These are phyloP conservation scores for Greenwoodochromis staneri DNA, from an alignment of 2,113 vertebrate genomes.

Conservation along the genomic window DNA sequence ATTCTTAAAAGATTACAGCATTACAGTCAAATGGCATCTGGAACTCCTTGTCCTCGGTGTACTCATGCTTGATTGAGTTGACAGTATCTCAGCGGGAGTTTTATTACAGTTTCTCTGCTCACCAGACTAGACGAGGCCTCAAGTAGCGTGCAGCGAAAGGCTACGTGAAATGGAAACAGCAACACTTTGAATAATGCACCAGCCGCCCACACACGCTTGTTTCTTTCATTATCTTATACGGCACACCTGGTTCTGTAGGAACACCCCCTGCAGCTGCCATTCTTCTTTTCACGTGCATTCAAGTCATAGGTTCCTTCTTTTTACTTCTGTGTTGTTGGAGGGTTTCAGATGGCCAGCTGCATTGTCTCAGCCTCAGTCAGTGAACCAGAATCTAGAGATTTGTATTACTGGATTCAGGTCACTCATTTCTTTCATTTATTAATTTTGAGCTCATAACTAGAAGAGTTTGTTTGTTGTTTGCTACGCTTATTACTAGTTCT, in stretches of 20 bases:
- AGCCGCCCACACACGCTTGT: not conserved
- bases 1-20: not conserved
- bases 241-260: not conserved
- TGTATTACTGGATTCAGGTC: not conserved
- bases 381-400: not conserved
- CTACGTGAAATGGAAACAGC: not conserved
- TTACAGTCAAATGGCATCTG: not conserved
- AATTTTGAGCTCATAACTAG: not conserved
- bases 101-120: not conserved
- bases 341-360: not conserved
- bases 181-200: slow-evolving; percentile 7
- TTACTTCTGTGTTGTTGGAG: not conserved
- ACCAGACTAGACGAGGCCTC: not conserved
- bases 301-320: not conserved
- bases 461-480: not conserved
- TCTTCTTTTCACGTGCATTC: not conserved
- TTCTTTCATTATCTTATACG: slow-evolving; percentile 26
- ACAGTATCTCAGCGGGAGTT: not conserved
- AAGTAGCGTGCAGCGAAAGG: not conserved
- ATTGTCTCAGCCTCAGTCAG: not conserved
- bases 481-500: not conserved
- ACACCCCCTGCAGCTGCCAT: not conserved
- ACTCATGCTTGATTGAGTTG: slow-evolving; percentile 3
- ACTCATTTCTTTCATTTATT: not conserved
- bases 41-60: not conserved